Conservation (phyloP, 2,888 invertebrate genomes). For the Drepana falcataria region DNA sequence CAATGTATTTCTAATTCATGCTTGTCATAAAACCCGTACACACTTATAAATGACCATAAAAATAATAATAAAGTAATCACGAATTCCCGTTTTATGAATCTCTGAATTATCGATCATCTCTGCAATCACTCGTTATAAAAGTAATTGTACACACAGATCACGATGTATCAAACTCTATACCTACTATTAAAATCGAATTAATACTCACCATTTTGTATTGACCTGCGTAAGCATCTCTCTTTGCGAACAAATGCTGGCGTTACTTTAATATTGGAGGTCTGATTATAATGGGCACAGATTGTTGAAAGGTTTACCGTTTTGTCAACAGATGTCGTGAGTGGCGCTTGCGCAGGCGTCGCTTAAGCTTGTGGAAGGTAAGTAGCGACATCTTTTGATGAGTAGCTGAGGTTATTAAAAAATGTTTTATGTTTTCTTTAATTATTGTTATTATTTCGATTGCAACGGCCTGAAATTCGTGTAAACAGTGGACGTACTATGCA, state of each 20-base stretch:
- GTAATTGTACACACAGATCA: conserved; percentile 48
- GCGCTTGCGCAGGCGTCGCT: conserved; percentile 40
- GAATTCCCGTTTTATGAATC: conserved; percentile 14
- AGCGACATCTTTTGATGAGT: conserved; percentile 59
- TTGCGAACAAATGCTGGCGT: background rate
- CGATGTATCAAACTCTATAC: conserved; percentile 43
- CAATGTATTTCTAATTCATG: too few relatives aligned
- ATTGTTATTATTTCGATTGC: too few relatives aligned
- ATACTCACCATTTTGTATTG: conserved; percentile 27
- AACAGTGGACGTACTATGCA: too few relatives aligned
- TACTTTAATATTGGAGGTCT: conserved; percentile 28
- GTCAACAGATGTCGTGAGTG: conserved; percentile 32
- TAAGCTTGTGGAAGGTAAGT: conserved; percentile 15
- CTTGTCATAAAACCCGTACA: background rate
- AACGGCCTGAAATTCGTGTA: too few relatives aligned
- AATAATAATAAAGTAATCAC: conserved; percentile 9
- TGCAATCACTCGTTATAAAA: conserved; percentile 62
- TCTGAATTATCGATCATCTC: conserved; percentile 53
- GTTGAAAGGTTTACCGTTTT: conserved; percentile 4
- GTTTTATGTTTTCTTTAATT: conserved; percentile 5
- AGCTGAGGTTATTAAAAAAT: conserved; percentile 18
- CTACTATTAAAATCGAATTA: conserved; percentile 70
- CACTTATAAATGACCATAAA: conserved; percentile 3
- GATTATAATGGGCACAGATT: conserved; percentile 17
- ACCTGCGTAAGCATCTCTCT: conserved; percentile 13